These are phyloP conservation scores for Chaetodon auriga DNA, from an alignment of 2,113 vertebrate genomes.

Conservation along the genomic window DNA sequence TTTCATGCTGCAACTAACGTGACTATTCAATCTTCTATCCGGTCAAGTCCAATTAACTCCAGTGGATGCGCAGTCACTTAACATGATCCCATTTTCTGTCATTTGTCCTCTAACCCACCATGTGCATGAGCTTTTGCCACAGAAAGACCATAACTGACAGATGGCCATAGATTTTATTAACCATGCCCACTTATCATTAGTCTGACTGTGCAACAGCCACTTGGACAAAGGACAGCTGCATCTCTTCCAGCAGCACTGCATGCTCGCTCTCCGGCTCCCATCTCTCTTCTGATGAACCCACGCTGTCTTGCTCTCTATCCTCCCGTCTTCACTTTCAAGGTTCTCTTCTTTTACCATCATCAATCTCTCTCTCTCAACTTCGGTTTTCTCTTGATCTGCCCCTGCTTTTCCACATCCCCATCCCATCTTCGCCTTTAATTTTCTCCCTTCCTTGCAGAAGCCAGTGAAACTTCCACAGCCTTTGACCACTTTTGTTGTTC, in stretches of 20 bases:
- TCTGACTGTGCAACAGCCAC: neutral
- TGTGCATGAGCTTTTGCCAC: slow-evolving; percentile 12
- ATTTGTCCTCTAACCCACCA: slow-evolving; percentile 10
- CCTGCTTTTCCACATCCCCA: slow-evolving; percentile 21
- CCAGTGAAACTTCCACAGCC: slow-evolving; percentile 21
- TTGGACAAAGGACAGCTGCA: slow-evolving; percentile 24
- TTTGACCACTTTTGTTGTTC: slow-evolving; percentile 14
- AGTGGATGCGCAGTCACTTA: slow-evolving; percentile 20
- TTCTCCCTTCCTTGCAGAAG: slow-evolving; percentile 6
- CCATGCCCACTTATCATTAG: slow-evolving; percentile 46
- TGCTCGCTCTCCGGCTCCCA: slow-evolving; percentile 1
- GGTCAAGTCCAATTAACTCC: slow-evolving; percentile 43
- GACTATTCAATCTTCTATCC: neutral
- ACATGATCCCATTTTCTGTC: slow-evolving; percentile 30
- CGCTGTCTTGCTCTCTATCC: neutral
- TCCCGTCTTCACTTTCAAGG: neutral
- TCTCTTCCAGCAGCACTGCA: neutral
- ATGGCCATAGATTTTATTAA: slow-evolving; percentile 36
- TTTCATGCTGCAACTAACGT: slow-evolving; percentile 3
- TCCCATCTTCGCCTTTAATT: slow-evolving; percentile 20
- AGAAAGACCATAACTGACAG: slow-evolving; percentile 22
- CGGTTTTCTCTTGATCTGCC: slow-evolving; percentile 40
- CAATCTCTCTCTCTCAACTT: slow-evolving; percentile 24
- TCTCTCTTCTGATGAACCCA: slow-evolving; percentile 24
- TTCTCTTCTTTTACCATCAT: slow-evolving; percentile 25